Base-by-base conservation (phyloP, 2,797 vertebrate genomes). In the Pampus argenteus region DNA sequence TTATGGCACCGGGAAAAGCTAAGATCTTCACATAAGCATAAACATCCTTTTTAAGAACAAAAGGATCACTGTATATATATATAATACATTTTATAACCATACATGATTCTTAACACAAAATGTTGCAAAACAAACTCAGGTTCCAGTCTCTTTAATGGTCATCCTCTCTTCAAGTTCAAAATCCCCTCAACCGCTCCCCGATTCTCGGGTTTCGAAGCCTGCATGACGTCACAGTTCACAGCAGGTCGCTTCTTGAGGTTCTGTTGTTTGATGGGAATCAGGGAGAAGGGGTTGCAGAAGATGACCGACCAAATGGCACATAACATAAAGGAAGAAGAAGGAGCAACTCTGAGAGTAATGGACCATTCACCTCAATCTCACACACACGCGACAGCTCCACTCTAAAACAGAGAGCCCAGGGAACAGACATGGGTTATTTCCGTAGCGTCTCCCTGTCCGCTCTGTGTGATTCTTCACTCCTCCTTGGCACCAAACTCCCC, bases 31-130 rank as follows among this genome's bases (percentile, higher is more conserved):
- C 86, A 70, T 91, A 89, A 94, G 89, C 91, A 92, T 91, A 88
- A 91, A 92, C 82, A 86, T 91, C 92, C 92, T 94, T 94, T 94
- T 94, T 87, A 86, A 93, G 89, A 93, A 94, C 91, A 93, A 94
- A 94, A 94, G 91, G 92, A 94, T 89, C 89, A 91, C 91, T 92
- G 91, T 93, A 92, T 93, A 93, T 92, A 91, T 93, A 92, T 93
- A 93, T 92, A 91, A 93, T 93, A 94, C 92, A 93, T 89, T 80
- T 91, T 85, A 90, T 93, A 93, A 92, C 88, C 93, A 91, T 91
- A 94, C 89, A 91, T 88, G 87, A 94, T 93, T 92, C 86, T 88
- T 92, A 44, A 92, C 90, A 92, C 88, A 90, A 89, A 90, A 90
- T 66, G 83, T 89, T 82, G 77, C 74, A 90, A 91, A 91, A 91